phyloP scores from a whole-genome alignment of 2,888 invertebrate genomes.

The Nezara viridula region DNA sequence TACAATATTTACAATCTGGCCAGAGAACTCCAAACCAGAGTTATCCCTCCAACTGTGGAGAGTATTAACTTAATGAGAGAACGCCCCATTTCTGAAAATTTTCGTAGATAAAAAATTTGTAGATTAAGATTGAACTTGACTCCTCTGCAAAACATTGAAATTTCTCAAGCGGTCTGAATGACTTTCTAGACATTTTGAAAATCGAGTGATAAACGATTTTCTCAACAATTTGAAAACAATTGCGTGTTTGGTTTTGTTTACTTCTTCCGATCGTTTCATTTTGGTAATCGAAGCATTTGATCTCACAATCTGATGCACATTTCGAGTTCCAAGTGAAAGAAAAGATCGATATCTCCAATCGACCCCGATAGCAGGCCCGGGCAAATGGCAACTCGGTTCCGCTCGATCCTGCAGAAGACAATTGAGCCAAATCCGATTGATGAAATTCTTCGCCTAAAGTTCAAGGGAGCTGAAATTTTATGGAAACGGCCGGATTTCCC shows the following conservation, averaged over 20 bases:
- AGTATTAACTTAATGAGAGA: too few relatives aligned
- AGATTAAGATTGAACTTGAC: too few relatives aligned
- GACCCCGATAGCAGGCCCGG: not conserved
- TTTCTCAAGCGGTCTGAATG: too few relatives aligned
- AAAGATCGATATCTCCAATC: conserved; percentile 3
- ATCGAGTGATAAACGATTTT: too few relatives aligned
- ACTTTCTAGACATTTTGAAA: too few relatives aligned
- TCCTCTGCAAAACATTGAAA: too few relatives aligned
- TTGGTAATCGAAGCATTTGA: not conserved
- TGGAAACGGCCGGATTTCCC: not conserved
- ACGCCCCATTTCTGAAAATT: too few relatives aligned
- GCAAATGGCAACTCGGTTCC: not conserved
- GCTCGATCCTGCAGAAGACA: not conserved
- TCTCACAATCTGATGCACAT: not conserved
- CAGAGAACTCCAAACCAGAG: too few relatives aligned
- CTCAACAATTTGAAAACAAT: not conserved
- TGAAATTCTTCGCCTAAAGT: conserved; percentile 16
- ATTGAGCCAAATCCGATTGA: conserved; percentile 8
- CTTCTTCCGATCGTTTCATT: not conserved
- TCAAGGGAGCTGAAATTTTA: conserved; percentile 29
- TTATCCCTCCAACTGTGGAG: too few relatives aligned
- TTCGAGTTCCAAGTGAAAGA: not conserved
- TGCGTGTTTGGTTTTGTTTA: not conserved
- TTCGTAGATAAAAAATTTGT: too few relatives aligned
- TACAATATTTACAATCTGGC: too few relatives aligned